Conservation (phyloP, 2,113 vertebrate genomes). For the Clarias gariepinus region DNA sequence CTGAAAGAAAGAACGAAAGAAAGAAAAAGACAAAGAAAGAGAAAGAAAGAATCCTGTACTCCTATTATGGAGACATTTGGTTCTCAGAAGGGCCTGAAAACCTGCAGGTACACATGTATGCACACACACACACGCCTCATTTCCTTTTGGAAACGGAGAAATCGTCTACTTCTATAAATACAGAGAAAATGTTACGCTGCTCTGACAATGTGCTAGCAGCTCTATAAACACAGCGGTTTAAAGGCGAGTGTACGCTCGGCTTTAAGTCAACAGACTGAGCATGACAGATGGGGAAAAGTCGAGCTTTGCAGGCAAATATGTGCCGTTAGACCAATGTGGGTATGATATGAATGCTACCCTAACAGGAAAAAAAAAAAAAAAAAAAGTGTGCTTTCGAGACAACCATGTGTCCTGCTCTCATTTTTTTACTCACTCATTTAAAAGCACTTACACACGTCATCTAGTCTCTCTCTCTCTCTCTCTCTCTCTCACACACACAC, state of each 20-base stretch:
- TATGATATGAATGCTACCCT: not conserved
- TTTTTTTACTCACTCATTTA: not conserved
- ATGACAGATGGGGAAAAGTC: constrained; percentile 1
- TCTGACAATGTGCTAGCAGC: constrained; percentile 26
- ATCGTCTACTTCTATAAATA: constrained; percentile 37
- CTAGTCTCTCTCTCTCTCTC: no score
- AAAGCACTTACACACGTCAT: not conserved
- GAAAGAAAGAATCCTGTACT: not conserved
- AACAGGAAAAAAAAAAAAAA: not conserved
- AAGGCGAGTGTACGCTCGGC: constrained; percentile 11
- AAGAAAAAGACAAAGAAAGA: not conserved
- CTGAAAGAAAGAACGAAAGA: not conserved
- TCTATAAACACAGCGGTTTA: constrained; percentile 41
- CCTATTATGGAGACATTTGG: not conserved
- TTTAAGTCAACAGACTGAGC: constrained; percentile 37
- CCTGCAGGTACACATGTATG: not conserved
- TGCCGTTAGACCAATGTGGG: not conserved
- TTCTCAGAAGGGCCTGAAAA: not conserved
- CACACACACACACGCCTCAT: not conserved
- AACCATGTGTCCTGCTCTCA: not conserved
- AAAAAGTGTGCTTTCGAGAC: not conserved
- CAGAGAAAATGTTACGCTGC: constrained; percentile 4
- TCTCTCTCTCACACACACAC: not conserved
- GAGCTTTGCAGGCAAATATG: not conserved
- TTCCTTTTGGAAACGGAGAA: constrained; percentile 17